phyloP scores from a whole-genome alignment of 2,113 vertebrate species.

The Cavia aperea region DNA sequence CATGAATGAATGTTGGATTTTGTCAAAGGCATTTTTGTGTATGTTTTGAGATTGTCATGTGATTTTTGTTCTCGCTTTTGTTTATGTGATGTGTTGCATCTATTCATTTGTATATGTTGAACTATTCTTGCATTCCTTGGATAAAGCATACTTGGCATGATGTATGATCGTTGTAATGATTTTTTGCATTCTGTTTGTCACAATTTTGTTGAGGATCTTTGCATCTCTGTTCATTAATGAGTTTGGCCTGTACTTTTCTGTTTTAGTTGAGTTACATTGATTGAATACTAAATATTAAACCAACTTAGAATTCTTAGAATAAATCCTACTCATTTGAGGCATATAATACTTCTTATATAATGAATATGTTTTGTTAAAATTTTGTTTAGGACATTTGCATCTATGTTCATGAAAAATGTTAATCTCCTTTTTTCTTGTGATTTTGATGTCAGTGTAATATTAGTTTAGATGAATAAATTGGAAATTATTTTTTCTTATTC shows the following conservation, averaged over 20 bases:
- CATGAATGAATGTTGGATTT: background rate
- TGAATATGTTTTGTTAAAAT: background rate
- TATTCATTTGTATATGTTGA: background rate
- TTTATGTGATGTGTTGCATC: background rate
- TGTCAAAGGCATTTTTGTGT: background rate
- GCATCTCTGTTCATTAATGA: background rate
- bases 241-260: background rate
- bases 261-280: background rate
- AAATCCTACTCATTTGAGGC: background rate
- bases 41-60: background rate
- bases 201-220: background rate
- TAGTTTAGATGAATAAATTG: background rate
- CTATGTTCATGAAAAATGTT: no score
- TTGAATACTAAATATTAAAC: background rate
- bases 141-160: background rate
- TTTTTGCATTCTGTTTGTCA: background rate
- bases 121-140: background rate
- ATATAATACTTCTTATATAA: background rate
- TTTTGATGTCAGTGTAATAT: background rate
- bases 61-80: background rate
- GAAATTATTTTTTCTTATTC: background rate
- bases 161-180: background rate
- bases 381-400: background rate
- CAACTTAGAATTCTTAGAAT: background rate
- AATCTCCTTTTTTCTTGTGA: background rate